A percentile compares a stretch with the other conserved stretches of the same genome.
Evolutionary conservation across 2,888 invertebrate species (phyloP).

Genomic region (Aphodius granarius): DNA sequence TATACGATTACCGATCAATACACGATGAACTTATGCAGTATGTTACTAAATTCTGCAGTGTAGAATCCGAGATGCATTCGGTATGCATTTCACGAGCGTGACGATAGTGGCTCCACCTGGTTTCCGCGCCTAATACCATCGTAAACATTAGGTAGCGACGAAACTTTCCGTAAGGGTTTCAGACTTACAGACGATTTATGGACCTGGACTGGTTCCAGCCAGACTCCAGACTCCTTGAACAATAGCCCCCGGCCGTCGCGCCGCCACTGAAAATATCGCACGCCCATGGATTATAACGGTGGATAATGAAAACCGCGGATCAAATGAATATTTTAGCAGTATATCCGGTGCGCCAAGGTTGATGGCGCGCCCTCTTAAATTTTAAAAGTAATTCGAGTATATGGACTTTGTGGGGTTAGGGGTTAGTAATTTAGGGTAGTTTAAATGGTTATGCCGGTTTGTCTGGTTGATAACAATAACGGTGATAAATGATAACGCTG

Average conservation of each 20-base stretch:
- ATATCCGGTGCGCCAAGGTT: conserved; percentile 1
- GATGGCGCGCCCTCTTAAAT: not conserved
- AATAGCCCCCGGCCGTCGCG: not conserved
- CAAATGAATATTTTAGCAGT: conserved; percentile 15
- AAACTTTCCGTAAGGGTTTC: conserved; percentile 5
- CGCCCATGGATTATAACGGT: not conserved
- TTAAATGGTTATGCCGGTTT: not conserved
- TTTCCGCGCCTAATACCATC: conserved; percentile 1
- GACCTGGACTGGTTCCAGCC: not conserved
- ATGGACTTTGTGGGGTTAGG: not conserved
- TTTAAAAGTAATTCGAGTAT: conserved; percentile 7
- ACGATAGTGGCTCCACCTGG: not conserved
- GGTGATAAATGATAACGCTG: not conserved
- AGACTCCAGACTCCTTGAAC: not conserved
- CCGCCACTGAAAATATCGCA: conserved; percentile 12
- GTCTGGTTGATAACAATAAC: not conserved
- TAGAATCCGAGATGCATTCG: not conserved
- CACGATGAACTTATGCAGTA: too few relatives aligned
- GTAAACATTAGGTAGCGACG: conserved; percentile 11
- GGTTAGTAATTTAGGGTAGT: not conserved
- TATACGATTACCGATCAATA: too few relatives aligned
- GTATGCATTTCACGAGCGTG: not conserved
- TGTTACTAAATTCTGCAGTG: too few relatives aligned
- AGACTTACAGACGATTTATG: not conserved
- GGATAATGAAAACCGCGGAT: conserved; percentile 14